phyloP scores from a whole-genome alignment of 2,113 vertebrate genomes.

The Lanius collurio region DNA sequence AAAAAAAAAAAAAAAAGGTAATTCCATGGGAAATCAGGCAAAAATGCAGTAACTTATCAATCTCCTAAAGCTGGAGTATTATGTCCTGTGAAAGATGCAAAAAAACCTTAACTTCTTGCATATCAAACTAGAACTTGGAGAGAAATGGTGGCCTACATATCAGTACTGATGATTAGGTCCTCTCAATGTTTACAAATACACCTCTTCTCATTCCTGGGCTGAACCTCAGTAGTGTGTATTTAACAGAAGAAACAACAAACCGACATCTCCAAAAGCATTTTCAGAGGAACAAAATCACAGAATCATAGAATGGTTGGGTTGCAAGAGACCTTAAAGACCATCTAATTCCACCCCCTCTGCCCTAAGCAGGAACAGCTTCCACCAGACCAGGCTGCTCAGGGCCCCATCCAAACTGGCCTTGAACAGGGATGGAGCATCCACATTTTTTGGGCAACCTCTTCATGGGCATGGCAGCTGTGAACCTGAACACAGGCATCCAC shows the following conservation, averaged over 20 bases:
- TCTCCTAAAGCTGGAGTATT: background rate
- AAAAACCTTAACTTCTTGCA: background rate
- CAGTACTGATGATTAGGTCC: background rate
- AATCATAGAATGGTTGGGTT: background rate
- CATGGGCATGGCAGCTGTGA: background rate
- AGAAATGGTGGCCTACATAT: background rate
- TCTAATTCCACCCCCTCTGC: accelerated
- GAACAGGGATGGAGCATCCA: background rate
- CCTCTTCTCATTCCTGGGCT: background rate
- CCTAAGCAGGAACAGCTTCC: background rate
- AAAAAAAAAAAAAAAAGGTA: accelerated
- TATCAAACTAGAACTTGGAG: background rate
- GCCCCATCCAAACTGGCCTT: background rate
- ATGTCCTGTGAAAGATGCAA: background rate
- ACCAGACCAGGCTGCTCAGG: background rate
- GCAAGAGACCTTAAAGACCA: background rate
- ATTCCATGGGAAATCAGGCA: background rate
- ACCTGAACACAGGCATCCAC: background rate
- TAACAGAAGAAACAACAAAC: background rate
- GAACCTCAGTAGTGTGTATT: background rate
- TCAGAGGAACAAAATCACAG: background rate
- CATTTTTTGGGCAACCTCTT: background rate
- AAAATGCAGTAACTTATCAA: background rate
- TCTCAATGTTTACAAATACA: background rate
- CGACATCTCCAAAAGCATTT: background rate